phyloP scores from a whole-genome alignment of 2,113 vertebrate genomes.

The Hippocampus comes region DNA sequence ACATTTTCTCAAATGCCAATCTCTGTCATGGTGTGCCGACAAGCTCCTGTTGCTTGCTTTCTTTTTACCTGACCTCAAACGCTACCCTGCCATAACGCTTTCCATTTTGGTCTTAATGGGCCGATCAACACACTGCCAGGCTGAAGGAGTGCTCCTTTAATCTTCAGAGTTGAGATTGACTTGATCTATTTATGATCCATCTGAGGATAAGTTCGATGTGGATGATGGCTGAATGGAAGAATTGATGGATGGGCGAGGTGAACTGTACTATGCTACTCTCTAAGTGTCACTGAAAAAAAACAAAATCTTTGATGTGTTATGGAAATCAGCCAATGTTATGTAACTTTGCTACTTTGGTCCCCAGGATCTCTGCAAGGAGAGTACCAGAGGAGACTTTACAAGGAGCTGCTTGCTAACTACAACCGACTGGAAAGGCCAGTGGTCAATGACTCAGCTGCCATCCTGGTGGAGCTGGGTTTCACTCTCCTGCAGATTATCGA shows the following conservation, averaged over 20 bases:
- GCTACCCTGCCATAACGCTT: constrained; percentile 40
- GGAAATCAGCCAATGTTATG: neutral
- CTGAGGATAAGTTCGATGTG: neutral
- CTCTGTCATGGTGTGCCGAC: constrained; percentile 27
- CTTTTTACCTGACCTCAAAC: constrained; percentile 30
- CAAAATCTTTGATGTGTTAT: neutral
- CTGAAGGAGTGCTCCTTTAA: constrained; percentile 14
- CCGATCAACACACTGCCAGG: constrained; percentile 31
- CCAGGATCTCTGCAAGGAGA: constrained; percentile 79
- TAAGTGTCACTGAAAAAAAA: neutral
- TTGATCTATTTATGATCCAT: neutral
- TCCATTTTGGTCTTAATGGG: constrained; percentile 51
- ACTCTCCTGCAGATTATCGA: constrained; percentile 86
- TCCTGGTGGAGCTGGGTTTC: constrained; percentile 80
- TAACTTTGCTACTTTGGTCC: neutral
- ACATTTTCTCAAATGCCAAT: neutral
- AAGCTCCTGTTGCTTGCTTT: constrained; percentile 10
- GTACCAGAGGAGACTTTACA: constrained; percentile 81
- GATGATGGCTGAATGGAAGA: neutral
- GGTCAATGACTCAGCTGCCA: constrained; percentile 79
- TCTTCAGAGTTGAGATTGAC: constrained; percentile 5
- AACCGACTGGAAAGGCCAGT: constrained; percentile 82
- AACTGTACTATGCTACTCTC: neutral
- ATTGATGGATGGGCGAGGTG: neutral
- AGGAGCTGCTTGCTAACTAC: constrained; percentile 82